Percentiles rank a stretch among this genome's conserved stretches.
Evolutionary conservation across 2,113 vertebrate species (phyloP).

Genomic region (Felis catus): DNA sequence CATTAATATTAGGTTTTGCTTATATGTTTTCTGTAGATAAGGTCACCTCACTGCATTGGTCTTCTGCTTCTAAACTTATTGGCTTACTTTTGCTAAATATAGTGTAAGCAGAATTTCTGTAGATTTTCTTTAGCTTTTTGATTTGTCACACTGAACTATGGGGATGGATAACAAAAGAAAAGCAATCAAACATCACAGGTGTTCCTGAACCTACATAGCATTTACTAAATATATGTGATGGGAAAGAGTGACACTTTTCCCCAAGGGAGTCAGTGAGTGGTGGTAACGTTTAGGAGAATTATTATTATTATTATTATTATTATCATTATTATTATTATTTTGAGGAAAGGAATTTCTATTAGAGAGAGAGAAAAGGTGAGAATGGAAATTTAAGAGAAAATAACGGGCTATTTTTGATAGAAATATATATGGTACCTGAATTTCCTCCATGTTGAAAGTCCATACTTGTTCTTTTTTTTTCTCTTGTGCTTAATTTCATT

Average conservation of each 20-base stretch:
- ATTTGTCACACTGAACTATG: not conserved
- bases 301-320: no score
- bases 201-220: not conserved
- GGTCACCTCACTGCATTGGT: not conserved
- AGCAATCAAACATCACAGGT: not conserved
- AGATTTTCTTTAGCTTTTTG: not conserved
- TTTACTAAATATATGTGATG: not conserved
- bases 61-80: not conserved
- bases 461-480: not conserved
- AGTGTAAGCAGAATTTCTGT: constrained; percentile 11
- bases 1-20: not conserved
- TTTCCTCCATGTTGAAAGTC: not conserved
- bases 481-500: not conserved
- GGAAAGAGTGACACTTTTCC: not conserved
- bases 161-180: not conserved
- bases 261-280: not conserved
- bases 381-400: constrained; percentile 23
- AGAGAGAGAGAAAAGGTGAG: not conserved
- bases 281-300: not conserved
- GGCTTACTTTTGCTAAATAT: constrained; percentile 4
- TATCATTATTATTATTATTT: no score
- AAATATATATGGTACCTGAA: not conserved
- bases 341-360: not conserved
- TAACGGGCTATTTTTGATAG: not conserved
- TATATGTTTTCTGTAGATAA: not conserved